Base-by-base conservation (phyloP, 2,113 vertebrate species). In the Lepus americanus region DNA sequence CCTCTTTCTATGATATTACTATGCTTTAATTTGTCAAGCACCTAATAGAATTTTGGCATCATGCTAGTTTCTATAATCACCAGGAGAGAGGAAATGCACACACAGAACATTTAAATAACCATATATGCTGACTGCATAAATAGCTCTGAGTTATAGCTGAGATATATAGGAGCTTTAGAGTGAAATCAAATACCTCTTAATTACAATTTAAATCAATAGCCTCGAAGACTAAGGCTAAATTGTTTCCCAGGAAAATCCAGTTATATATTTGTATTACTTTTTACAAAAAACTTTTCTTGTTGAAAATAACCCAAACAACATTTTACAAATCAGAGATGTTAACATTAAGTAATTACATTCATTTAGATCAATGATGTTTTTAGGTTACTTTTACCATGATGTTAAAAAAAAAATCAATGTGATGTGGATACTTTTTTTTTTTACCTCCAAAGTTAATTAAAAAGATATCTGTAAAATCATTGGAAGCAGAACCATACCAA, bases 181-280 rank as follows among this genome's bases (percentile, higher is more conserved):
- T 90, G 36, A 97, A 96, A 94, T 96, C 77, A 88, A 88, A 90
- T 94, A 94, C 39, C 39, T 95, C 94, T 94, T 95, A 97, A 97
- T 96, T 95, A 95, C 20, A 93, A 85, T 92, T 97, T 96, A 95
- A 96, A 92, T 97, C 90, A 95, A 81, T 96, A 96, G 29, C 55
- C 29, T 73, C 64, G 86, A 93, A 94, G 83, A 93, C 76, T 29
- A 49, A 95, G 74, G 89, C 86, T 95, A 91, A 92, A 94, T 96
- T 64, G 90, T 94, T 96, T 92, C 51, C 64, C 89, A 94, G 87
- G 64, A 94, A 93, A 94, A 96, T 89, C 27, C 59, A 76, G 39
- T 90, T 94, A 69, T 55, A 67, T 72, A n/a, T 92, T 92, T 53
- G 9, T 53, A 10, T 67, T 91, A 85, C 76, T 95, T 90, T 27